These are phyloP conservation scores for Argopecten irradians DNA, from an alignment of 1,140 invertebrate genomes.

Conservation along the genomic window DNA sequence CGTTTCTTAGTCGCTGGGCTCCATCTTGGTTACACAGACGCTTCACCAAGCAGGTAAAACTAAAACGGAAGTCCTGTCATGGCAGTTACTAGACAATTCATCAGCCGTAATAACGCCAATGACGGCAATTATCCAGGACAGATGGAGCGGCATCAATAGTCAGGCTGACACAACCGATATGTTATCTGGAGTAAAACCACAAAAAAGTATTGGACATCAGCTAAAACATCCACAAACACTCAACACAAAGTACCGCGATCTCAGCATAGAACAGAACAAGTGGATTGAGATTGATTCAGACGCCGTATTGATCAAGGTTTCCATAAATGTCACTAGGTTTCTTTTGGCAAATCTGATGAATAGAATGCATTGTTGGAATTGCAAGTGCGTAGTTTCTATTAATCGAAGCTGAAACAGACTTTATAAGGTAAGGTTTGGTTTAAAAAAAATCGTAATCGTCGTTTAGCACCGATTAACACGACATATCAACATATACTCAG, in stretches of 20 bases:
- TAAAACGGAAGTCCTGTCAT: constrained; percentile 8
- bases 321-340: background rate
- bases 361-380: background rate
- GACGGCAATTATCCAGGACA: background rate
- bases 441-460: too few species aligned
- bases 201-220: background rate
- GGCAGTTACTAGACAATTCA: background rate
- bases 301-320: background rate
- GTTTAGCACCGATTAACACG: too few species aligned
- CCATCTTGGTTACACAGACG: background rate
- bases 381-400: too few species aligned
- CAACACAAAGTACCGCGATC: background rate
- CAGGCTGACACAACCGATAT: background rate
- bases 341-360: background rate
- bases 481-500: too few species aligned
- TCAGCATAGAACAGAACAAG: background rate
- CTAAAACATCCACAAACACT: background rate
- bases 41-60: constrained; percentile 21
- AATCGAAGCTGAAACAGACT: too few species aligned
- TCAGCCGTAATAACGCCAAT: background rate
- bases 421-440: too few species aligned
- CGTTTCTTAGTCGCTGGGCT: background rate
- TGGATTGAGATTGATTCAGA: background rate
- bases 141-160: background rate
- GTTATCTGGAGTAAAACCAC: background rate